Conservation (phyloP, 2,113 vertebrate species). For the Scytalopus superciliaris region DNA sequence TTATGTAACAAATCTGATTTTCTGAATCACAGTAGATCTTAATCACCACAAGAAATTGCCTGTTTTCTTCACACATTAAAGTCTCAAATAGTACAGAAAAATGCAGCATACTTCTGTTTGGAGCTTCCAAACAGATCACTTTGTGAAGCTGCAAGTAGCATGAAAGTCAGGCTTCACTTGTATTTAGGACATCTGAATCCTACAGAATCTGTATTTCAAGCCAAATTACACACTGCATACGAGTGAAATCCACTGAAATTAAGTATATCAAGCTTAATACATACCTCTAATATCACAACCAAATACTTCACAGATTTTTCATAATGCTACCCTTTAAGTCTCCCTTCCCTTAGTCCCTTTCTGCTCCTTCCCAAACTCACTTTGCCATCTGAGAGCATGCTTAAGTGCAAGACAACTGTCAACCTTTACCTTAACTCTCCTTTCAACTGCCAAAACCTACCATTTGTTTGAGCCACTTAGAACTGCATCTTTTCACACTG, state of each 20-base stretch:
- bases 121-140: background rate
- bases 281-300: background rate
- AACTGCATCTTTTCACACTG: background rate
- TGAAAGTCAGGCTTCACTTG: background rate
- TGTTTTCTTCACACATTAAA: background rate
- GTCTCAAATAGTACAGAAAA: background rate
- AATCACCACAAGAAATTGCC: background rate
- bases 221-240: background rate
- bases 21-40: background rate
- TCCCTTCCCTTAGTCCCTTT: background rate
- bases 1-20: background rate
- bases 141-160: background rate
- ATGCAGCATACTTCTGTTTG: background rate
- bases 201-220: background rate
- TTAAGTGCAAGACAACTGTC: background rate
- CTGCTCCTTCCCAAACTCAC: background rate
- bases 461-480: background rate
- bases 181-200: background rate
- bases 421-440: background rate
- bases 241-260: background rate
- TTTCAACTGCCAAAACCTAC: background rate
- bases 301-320: background rate
- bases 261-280: background rate
- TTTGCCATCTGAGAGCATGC: background rate
- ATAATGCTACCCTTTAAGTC: background rate